Evolutionary conservation across 2,113 vertebrate species (phyloP).

Genomic region (Alces alces): DNA sequence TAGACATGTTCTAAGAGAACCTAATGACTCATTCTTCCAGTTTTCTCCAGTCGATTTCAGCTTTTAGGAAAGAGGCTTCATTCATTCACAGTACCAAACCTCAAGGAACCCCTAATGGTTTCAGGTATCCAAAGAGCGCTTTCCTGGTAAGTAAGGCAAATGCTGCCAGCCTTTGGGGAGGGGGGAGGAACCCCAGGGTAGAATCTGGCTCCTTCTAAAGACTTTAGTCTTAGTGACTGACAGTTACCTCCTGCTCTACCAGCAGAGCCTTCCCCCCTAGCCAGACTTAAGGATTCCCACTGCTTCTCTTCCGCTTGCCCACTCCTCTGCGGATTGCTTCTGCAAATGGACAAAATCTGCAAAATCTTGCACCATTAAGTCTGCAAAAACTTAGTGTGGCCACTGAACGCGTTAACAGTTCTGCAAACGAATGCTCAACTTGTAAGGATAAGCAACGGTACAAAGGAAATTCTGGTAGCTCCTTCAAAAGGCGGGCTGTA

Average conservation of each 20-base stretch:
- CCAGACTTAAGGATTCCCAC: not conserved
- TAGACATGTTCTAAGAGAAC: constrained; percentile 46
- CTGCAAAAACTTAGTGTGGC: not conserved
- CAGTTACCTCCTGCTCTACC: not conserved
- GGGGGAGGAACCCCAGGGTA: not conserved
- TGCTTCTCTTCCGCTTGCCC: not conserved
- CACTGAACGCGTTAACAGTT: not conserved
- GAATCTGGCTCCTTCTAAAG: not conserved
- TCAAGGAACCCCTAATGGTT: not conserved
- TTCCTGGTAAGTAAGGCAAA: not conserved
- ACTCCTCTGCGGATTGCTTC: not conserved
- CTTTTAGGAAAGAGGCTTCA: constrained; percentile 44
- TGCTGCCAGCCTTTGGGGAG: not conserved
- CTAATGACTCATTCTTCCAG: constrained; percentile 64
- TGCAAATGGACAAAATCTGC: not conserved
- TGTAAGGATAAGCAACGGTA: not conserved
- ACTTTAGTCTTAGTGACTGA: not conserved
- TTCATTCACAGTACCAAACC: constrained; percentile 13
- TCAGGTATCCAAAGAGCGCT: not conserved
- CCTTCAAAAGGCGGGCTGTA: not conserved
- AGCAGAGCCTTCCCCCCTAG: not conserved
- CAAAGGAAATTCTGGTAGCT: not conserved
- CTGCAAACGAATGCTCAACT: not conserved
- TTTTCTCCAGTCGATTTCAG: constrained; percentile 38
- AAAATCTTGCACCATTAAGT: not conserved